Evolutionary conservation across 2,113 vertebrate genomes (phyloP).

Genomic region (Tonatia bakeri): DNA sequence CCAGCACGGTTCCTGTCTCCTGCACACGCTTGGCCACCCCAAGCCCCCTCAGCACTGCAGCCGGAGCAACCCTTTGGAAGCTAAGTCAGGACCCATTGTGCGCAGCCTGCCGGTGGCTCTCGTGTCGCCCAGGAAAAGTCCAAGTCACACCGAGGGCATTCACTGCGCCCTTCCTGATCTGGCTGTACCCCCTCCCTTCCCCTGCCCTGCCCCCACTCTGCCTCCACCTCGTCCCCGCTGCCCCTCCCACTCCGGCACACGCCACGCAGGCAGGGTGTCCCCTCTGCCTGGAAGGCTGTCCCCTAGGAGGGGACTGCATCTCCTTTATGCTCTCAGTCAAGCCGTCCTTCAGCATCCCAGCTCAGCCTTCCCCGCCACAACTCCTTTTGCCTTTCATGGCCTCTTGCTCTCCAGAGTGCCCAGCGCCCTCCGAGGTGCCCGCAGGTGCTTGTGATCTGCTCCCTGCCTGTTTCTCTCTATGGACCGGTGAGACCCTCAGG

Average conservation of each 20-base stretch:
- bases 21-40: not conserved
- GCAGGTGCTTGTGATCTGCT: accelerated
- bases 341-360: not conserved
- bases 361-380: too few relatives aligned
- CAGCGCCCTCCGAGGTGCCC: not conserved
- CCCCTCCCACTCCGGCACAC: accelerated
- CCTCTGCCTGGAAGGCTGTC: not conserved
- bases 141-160: accelerated
- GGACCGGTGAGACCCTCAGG: not conserved
- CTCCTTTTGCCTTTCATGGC: not conserved
- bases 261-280: not conserved
- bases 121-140: not conserved
- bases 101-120: not conserved
- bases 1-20: not conserved
- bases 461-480: not conserved
- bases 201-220: not conserved
- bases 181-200: not conserved
- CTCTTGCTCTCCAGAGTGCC: not conserved
- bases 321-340: not conserved
- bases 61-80: not conserved
- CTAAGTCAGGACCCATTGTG: not conserved
- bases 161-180: too few relatives aligned
- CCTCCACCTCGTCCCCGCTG: not conserved
- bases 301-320: too few relatives aligned
- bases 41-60: not conserved